Percentiles rank a stretch among this genome's conserved stretches.
phyloP scores from a whole-genome alignment of 2,797 vertebrate genomes.

The Macropus fuliginosus region DNA sequence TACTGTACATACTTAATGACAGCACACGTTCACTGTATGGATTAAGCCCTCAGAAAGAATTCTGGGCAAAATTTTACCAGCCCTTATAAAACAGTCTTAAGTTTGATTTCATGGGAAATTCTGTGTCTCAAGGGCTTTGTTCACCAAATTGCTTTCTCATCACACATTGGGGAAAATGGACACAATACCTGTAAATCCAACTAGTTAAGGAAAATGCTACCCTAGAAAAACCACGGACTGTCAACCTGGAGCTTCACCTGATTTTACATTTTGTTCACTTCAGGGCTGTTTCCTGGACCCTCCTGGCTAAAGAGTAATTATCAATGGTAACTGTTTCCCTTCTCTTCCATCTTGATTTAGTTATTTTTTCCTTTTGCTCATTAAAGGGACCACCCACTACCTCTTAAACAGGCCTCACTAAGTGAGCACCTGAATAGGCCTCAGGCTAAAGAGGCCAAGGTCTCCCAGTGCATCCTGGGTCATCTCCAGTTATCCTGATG shows the following conservation, averaged over 20 bases:
- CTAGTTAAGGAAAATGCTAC: neutral
- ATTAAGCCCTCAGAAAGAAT: neutral
- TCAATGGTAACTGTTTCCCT: too few species aligned
- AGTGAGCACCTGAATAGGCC: too few species aligned
- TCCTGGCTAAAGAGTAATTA: too few species aligned
- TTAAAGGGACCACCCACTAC: too few species aligned
- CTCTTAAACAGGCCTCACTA: too few species aligned
- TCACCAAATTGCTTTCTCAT: neutral
- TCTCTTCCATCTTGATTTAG: too few species aligned
- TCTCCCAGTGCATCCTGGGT: too few species aligned
- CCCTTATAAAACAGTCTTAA: neutral
- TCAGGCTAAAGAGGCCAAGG: too few species aligned
- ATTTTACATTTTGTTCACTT: neutral
- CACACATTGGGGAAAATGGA: neutral
- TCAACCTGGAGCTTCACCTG: neutral
- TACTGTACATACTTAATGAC: neutral
- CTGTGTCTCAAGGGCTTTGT: fast-evolving
- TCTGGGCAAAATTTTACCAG: neutral
- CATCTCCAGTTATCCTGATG: too few species aligned
- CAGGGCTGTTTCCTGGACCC: too few species aligned
- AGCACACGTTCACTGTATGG: neutral
- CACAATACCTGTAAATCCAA: neutral
- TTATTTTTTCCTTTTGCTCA: too few species aligned
- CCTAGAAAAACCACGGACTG: neutral
- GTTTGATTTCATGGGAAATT: neutral